Percentiles rank a stretch among this genome's conserved stretches.
phyloP scores from a whole-genome alignment of 92 coral and sea anemone genomes.

The Epizoanthus illoricatus region DNA sequence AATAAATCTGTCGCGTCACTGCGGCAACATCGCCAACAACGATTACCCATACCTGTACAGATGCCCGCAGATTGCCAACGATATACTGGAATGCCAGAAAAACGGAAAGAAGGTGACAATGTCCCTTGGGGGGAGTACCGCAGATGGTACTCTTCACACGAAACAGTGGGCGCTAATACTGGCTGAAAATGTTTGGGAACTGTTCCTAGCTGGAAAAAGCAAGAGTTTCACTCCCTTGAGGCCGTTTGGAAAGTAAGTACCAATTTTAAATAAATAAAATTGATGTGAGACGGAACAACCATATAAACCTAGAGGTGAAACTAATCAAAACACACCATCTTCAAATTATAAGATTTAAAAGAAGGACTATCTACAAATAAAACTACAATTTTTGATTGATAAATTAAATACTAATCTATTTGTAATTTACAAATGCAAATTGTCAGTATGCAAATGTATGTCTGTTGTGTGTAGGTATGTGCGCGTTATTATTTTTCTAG shows the following conservation, averaged over 20 bases:
- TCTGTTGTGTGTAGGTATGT: too few relatives aligned
- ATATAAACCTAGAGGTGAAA: too few relatives aligned
- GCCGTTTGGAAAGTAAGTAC: slow-evolving; percentile 39
- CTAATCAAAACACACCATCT: too few relatives aligned
- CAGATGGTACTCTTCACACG: slow-evolving; percentile 10
- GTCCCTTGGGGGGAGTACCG: slow-evolving; percentile 36
- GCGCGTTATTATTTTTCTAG: too few relatives aligned
- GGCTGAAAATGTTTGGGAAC: slow-evolving; percentile 27
- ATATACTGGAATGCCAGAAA: slow-evolving; percentile 13
- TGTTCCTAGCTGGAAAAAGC: slow-evolving; percentile 30
- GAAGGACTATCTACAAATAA: too few relatives aligned
- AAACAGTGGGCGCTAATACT: not conserved
- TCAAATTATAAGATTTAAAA: too few relatives aligned
- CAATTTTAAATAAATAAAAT: not conserved
- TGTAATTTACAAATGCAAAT: too few relatives aligned
- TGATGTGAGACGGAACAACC: too few relatives aligned
- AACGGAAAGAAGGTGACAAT: slow-evolving; percentile 26
- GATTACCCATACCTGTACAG: slow-evolving; percentile 18
- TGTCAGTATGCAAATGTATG: too few relatives aligned
- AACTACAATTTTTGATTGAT: too few relatives aligned
- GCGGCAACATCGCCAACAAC: not conserved
- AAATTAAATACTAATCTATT: too few relatives aligned
- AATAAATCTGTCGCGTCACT: slow-evolving; percentile 30
- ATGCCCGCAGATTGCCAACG: slow-evolving; percentile 28
- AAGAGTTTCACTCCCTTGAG: not conserved